Base-by-base conservation (phyloP, 2,888 invertebrate genomes). In the Morpho deidamia region DNA sequence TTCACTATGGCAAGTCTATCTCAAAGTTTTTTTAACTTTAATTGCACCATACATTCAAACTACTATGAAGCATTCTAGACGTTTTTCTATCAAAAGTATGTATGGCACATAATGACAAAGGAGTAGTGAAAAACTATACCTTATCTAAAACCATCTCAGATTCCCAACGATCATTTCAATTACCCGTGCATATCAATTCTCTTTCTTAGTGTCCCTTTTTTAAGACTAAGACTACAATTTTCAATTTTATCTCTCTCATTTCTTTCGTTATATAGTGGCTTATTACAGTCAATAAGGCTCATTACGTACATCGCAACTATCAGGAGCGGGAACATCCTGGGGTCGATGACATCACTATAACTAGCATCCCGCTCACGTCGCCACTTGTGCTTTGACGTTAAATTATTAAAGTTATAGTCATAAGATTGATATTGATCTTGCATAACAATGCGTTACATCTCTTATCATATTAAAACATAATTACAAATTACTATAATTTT, bases 341-440 rank as follows among this genome's bases (percentile, higher is more conserved):
- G 75, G 76, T 80, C 76, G 68, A 56, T 71, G 82, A 80, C 81
- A 79, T 76, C 78, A 76, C 78, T 58, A 37, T 77, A 78, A 74
- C 73, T 78, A 78, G 82, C 80, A 81, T 55, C 60, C 60, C 53
- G 60, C 56, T 51, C 58, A 54, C 56, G 56, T 56, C 55, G 53
- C 40, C 45, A 45, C 53, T 58, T 39, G 53, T 44, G 53, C 51
- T 51, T 43, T 53, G 52, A 53, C 51, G 46, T 50, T 53, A 53
- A 52, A 54, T 51, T 56, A 58, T 56, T 58, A 60, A 52, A 49
- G 41, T 39, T 51, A 49, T 50, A 53, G 51, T 54, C 45, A 49
- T 54, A 49, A 50, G 39, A 53, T 52, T 48, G 55, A 58, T 55
- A 46, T 11, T 52, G 32, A 60, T 58, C 53, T 53, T 11, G 34